Evolutionary conservation across 2,888 invertebrate genomes (phyloP), one percentile per base, ranked within the genome.

Genomic region (Hecatera dysodea): DNA sequence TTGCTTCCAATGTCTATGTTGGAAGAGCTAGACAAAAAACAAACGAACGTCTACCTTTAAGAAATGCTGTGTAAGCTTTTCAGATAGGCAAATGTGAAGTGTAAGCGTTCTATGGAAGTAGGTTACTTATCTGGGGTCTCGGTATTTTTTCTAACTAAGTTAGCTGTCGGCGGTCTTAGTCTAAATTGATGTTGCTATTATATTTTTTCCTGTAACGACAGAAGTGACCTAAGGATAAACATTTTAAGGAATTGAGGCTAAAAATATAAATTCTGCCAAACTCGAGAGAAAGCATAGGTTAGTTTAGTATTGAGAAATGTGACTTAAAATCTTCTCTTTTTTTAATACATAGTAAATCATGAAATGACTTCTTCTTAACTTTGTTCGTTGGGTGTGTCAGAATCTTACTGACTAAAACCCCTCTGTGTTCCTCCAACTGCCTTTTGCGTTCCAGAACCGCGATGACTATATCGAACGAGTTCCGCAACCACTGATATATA

Each of bases 91-190:
- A 63, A 59, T 60, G 59, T 42, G 59, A 71, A 44, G 57, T 22
- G 53, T 53, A 33, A 50, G 74, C 74, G 36, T 72, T 72, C 75
- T 60, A 7, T 55, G 42, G 48, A 73, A 75, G 19, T 60, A 44
- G 68, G 55, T 55, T 55, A 55, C 33, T 17, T 75, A 60, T 33
- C 67, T 60, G 9, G 19, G 53, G 39, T 11, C 22, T 67, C 12
- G 17, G 27, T 27, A 50, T 55, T 55, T 48, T 57, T 53, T 27
- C 17, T 42, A 29, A 12, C 52, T 42, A 4, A 33, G 15, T 42
- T 33, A 46, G 57, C 75, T 57, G 67, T 22, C 52, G 27, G 12
- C 29, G 29, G 1, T 64, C 42, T 39, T 19, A 1, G n/a, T 4
- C 11, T 48, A 3, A 39, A 53, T 11, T 17, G 17, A 50, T 68